Conservation (phyloP, 2,797 vertebrate genomes). For the Sebastes nivosus region DNA sequence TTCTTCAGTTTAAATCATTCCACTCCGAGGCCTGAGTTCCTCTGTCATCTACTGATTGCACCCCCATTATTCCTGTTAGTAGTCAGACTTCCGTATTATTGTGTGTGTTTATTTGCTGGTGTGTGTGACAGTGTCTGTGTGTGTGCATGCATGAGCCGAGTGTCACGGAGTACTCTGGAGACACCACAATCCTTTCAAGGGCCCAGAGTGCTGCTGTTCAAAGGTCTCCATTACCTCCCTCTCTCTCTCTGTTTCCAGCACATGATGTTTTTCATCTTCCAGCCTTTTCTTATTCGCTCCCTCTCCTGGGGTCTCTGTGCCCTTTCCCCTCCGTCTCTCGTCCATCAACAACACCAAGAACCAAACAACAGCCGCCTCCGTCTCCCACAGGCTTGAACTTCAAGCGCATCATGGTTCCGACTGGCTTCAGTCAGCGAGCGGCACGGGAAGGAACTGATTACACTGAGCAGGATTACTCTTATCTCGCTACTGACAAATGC, state of each 20-base stretch:
- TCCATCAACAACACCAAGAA: constrained; percentile 43
- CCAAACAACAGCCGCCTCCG: constrained; percentile 47
- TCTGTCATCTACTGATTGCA: not conserved
- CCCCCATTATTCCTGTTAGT: not conserved
- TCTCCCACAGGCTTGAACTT: constrained; percentile 59
- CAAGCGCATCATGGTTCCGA: constrained; percentile 48
- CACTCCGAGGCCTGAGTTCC: not conserved
- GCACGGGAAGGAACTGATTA: constrained; percentile 31
- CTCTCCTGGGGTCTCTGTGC: constrained; percentile 53
- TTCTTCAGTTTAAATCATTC: not conserved
- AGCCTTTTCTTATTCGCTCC: constrained; percentile 37
- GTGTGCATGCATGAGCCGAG: not conserved
- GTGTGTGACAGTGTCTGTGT: constrained; percentile 8
- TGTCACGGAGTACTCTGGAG: constrained; percentile 55
- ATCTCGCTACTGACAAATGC: constrained; percentile 5
- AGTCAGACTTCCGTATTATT: not conserved
- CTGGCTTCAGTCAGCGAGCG: constrained; percentile 20
- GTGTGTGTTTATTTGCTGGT: not conserved
- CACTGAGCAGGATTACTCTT: constrained; percentile 17
- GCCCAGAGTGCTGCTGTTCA: constrained; percentile 49
- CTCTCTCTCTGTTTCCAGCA: constrained; percentile 44
- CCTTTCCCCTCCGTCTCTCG: constrained; percentile 44
- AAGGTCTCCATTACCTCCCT: constrained; percentile 60
- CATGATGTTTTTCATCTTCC: constrained; percentile 59
- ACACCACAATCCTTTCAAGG: constrained; percentile 60